Evolutionary conservation across 2,113 vertebrate genomes (phyloP).

Genomic region (Pelecanus crispus): DNA sequence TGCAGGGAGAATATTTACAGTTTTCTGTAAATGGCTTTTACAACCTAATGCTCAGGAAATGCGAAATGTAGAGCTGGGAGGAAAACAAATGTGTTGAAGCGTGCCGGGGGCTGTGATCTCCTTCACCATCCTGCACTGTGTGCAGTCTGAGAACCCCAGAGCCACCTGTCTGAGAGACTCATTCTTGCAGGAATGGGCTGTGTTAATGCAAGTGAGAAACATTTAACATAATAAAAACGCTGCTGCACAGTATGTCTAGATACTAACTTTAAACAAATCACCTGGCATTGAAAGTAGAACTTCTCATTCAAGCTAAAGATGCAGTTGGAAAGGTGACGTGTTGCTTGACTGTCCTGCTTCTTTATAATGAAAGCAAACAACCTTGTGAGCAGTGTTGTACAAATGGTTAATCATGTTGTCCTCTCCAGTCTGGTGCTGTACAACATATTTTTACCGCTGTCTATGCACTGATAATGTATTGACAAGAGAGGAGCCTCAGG

Average conservation of each 20-base stretch:
- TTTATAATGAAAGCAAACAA: neutral
- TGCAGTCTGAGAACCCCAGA: neutral
- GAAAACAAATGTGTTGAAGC: neutral
- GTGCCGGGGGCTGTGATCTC: neutral
- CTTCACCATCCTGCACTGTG: neutral
- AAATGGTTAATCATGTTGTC: neutral
- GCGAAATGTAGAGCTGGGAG: neutral
- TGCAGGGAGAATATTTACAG: neutral
- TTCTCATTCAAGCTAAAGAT: neutral
- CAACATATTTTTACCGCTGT: neutral
- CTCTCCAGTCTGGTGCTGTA: neutral
- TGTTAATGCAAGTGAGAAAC: neutral
- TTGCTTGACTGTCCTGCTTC: neutral
- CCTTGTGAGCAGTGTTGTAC: neutral
- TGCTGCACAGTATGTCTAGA: neutral
- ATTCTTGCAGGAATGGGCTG: neutral
- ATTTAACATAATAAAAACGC: neutral
- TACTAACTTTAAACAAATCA: neutral
- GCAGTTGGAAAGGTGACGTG: neutral
- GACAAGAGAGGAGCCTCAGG: conserved; percentile 42
- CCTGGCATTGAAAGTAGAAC: neutral
- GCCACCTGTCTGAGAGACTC: neutral
- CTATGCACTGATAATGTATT: conserved; percentile 1
- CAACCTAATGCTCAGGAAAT: neutral
- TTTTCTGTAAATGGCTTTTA: neutral